phyloP scores from a whole-genome alignment of 1,140 invertebrate species.

The Phthorimaea operculella region DNA sequence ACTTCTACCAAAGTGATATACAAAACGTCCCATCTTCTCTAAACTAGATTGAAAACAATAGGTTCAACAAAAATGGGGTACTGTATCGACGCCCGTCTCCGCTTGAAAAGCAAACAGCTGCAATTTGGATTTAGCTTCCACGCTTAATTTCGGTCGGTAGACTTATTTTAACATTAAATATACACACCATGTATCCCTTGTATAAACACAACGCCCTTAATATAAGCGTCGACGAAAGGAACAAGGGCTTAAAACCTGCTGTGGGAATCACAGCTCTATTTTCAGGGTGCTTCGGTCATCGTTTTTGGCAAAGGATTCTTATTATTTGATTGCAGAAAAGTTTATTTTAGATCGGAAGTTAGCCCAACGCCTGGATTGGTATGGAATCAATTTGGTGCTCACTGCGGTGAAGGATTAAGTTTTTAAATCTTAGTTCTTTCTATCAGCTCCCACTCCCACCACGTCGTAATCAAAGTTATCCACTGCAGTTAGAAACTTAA shows the following conservation, averaged over 20 bases:
- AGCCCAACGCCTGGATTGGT: no score
- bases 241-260: constrained; percentile 34
- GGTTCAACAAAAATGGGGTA: no score
- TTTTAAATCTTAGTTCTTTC: no score
- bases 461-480: no score
- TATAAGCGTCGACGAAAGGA: constrained; percentile 37
- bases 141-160: constrained; percentile 63
- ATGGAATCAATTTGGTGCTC: no score
- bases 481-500: no score
- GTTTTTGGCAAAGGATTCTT: constrained; percentile 19
- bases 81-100: background rate
- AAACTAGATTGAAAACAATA: no score
- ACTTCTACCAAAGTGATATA: no score
- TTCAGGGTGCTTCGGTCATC: constrained; percentile 9
- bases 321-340: constrained; percentile 23
- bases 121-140: constrained; percentile 62
- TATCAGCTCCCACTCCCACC: no score
- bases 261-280: constrained; percentile 18
- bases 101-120: constrained; percentile 53
- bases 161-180: constrained; percentile 67
- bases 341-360: constrained; percentile 20
- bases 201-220: constrained; percentile 62
- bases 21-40: no score
- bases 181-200: constrained; percentile 62
- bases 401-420: no score